A percentile compares a stretch with the other conserved stretches of the same genome.
These are phyloP conservation scores for Lepus europaeus DNA, from an alignment of 2,113 vertebrate genomes.

Conservation along the genomic window DNA sequence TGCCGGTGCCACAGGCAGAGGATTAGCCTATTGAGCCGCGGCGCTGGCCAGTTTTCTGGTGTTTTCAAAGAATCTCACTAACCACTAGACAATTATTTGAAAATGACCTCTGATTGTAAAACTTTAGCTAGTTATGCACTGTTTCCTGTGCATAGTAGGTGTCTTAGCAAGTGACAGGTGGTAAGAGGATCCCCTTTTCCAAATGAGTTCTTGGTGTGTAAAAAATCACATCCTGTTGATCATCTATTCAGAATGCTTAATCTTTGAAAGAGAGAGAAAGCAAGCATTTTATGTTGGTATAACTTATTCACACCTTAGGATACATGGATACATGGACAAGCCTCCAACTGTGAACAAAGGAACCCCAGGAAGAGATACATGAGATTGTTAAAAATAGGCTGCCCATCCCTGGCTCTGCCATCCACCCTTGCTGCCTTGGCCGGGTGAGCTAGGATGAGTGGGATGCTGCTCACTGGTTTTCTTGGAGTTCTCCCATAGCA, in stretches of 20 bases:
- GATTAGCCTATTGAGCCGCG: too few species aligned
- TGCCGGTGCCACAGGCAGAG: too few species aligned
- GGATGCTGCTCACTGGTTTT: neutral
- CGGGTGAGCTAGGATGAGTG: neutral
- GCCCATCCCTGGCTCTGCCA: neutral
- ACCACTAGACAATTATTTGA: neutral
- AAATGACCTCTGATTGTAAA: constrained; percentile 16
- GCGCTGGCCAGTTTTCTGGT: neutral
- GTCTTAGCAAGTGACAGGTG: neutral
- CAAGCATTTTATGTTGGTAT: neutral
- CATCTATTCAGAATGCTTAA: neutral
- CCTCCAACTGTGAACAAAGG: neutral
- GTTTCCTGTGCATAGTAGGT: neutral
- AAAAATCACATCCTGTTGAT: neutral
- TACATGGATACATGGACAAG: neutral
- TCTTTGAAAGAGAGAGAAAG: constrained; percentile 3
- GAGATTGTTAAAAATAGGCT: neutral
- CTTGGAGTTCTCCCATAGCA: neutral
- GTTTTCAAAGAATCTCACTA: neutral
- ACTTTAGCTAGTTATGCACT: neutral
- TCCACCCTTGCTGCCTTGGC: neutral
- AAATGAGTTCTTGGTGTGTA: neutral
- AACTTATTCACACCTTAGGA: neutral
- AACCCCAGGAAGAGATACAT: neutral
- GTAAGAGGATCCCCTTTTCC: neutral